Percentiles rank a stretch among this genome's conserved stretches.
Conservation (phyloP, 2,888 invertebrate species). For the Dynastes grantii region DNA sequence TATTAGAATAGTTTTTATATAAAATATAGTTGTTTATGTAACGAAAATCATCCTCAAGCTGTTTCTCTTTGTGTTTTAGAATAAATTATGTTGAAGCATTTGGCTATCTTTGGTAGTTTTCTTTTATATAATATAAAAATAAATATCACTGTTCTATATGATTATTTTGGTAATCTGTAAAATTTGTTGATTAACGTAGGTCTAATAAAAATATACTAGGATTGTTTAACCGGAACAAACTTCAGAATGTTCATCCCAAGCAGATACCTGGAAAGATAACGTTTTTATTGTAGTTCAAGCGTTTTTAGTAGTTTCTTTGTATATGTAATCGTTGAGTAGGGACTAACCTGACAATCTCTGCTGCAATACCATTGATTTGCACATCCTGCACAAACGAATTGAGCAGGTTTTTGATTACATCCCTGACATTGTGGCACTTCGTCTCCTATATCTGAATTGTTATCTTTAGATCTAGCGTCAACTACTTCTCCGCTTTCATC, state of each 20-base stretch:
- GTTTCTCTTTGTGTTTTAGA: constrained; percentile 35
- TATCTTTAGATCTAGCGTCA: constrained; percentile 63
- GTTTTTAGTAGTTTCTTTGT: constrained; percentile 32
- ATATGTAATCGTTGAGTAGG: not conserved
- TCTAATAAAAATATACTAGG: constrained; percentile 14
- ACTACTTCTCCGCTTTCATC: constrained; percentile 74
- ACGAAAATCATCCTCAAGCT: constrained; percentile 39
- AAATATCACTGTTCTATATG: constrained; percentile 52
- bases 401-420: constrained; percentile 85
- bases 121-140: constrained; percentile 51
- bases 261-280: constrained; percentile 78
- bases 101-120: constrained; percentile 54
- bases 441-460: constrained; percentile 70
- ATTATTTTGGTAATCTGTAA: constrained; percentile 43
- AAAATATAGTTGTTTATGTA: constrained; percentile 45
- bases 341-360: constrained; percentile 87
- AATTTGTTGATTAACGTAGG: constrained; percentile 17
- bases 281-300: constrained; percentile 50
- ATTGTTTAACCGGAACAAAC: constrained; percentile 82
- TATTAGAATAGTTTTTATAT: constrained; percentile 37
- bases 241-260: constrained; percentile 92
- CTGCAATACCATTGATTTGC: constrained; percentile 97
- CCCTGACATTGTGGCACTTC: constrained; percentile 82
- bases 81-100: constrained; percentile 50
- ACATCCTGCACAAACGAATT: constrained; percentile 92